Conservation (phyloP, 2,888 invertebrate genomes). For the Ennomos fuscantarius region DNA sequence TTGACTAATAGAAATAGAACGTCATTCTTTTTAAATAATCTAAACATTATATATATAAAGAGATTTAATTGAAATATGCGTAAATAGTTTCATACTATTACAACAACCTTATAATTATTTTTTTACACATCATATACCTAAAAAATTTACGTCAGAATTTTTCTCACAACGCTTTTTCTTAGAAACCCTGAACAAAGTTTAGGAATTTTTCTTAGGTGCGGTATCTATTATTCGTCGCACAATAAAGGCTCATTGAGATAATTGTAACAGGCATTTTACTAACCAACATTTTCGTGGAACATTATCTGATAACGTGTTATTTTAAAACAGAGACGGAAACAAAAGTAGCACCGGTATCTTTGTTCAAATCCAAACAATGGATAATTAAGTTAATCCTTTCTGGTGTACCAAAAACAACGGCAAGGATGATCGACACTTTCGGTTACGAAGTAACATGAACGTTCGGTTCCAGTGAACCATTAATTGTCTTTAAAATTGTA, state of each 20-base stretch:
- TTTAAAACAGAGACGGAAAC: slow-evolving; percentile 28
- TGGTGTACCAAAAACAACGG: slow-evolving; percentile 45
- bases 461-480: background rate
- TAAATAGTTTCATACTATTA: no score
- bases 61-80: no score
- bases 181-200: no score
- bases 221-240: background rate
- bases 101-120: no score
- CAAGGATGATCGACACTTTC: slow-evolving; percentile 21
- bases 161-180: no score
- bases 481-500: slow-evolving; percentile 10
- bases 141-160: no score
- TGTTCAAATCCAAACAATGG: slow-evolving; percentile 60
- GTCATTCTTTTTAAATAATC: no score
- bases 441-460: background rate
- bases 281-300: slow-evolving; percentile 31
- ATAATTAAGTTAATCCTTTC: slow-evolving; percentile 63
- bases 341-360: slow-evolving; percentile 44
- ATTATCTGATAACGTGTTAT: slow-evolving; percentile 31
- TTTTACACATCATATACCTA: no score
- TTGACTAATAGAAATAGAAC: no score
- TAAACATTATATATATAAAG: no score
- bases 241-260: background rate
- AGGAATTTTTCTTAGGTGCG: no score
- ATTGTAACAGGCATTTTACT: background rate